These are phyloP conservation scores for Neosalanx taihuensis DNA, from an alignment of 2,797 vertebrate genomes.

Conservation along the genomic window DNA sequence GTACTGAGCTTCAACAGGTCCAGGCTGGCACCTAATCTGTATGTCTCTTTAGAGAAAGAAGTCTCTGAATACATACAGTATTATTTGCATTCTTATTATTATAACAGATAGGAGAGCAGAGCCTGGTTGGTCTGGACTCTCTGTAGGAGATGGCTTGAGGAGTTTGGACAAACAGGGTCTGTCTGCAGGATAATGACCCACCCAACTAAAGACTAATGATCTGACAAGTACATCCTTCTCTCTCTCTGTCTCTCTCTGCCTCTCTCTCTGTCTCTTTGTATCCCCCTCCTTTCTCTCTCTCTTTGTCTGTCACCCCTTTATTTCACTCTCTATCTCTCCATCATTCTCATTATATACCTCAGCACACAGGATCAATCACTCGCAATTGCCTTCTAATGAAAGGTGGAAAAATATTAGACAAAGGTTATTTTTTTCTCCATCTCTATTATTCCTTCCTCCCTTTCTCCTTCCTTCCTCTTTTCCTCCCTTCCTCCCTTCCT, in stretches of 20 bases:
- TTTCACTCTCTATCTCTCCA: no score
- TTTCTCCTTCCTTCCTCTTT: neutral
- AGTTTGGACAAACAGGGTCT: constrained; percentile 36
- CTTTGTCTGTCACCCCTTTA: neutral
- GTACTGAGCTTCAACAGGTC: no score
- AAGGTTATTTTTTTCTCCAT: neutral
- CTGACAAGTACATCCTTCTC: neutral
- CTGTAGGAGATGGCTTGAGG: constrained; percentile 11
- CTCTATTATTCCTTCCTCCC: neutral
- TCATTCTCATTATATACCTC: no score
- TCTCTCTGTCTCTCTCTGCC: neutral
- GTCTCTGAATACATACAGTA: no score
- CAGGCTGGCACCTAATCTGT: no score
- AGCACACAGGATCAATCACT: neutral
- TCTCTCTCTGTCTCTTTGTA: neutral
- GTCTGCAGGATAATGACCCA: constrained; percentile 28
- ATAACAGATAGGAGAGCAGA: neutral
- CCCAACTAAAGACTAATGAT: constrained; percentile 15
- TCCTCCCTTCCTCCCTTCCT: no score
- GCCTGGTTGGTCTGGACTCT: constrained; percentile 3
- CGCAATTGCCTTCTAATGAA: no score
- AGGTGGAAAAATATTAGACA: neutral
- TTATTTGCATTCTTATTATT: no score
- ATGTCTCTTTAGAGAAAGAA: no score
- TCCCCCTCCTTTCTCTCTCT: constrained; percentile 1